Conservation (phyloP, 2,113 vertebrate species). For the Thunnus maccoyii region DNA sequence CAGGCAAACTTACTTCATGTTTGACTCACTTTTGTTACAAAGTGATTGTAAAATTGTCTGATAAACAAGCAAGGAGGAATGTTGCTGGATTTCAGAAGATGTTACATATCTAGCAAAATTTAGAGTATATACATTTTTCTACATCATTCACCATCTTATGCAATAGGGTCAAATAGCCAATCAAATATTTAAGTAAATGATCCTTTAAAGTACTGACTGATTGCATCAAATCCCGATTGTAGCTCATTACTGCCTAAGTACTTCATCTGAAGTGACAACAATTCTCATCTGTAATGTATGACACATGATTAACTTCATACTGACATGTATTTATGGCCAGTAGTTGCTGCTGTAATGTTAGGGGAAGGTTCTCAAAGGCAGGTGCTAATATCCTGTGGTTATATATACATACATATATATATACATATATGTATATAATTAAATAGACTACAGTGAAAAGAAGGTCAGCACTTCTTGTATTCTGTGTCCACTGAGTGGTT, state of each 20-base stretch:
- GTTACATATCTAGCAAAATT: neutral
- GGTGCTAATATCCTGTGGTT: neutral
- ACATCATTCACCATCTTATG: neutral
- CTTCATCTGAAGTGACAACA: conserved; percentile 55
- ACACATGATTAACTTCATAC: conserved; percentile 45
- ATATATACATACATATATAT: neutral
- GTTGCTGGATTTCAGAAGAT: neutral
- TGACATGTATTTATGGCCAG: conserved; percentile 39
- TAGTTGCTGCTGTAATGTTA: conserved; percentile 2
- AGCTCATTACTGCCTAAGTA: conserved; percentile 59
- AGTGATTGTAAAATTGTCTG: neutral
- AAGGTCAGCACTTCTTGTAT: neutral
- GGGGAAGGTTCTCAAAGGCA: neutral
- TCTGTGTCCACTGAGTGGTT: neutral
- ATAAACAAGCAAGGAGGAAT: neutral
- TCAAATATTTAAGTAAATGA: conserved; percentile 50
- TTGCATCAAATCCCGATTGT: conserved; percentile 59
- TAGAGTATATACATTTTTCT: neutral
- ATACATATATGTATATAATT: neutral
- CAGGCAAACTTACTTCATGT: neutral
- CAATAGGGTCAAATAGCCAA: neutral
- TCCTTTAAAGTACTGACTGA: conserved; percentile 60
- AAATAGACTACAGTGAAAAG: neutral
- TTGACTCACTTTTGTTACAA: neutral
- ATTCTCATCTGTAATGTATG: conserved; percentile 61